phyloP scores from a whole-genome alignment of 2,113 vertebrate species.

The Aptenodytes patagonicus region DNA sequence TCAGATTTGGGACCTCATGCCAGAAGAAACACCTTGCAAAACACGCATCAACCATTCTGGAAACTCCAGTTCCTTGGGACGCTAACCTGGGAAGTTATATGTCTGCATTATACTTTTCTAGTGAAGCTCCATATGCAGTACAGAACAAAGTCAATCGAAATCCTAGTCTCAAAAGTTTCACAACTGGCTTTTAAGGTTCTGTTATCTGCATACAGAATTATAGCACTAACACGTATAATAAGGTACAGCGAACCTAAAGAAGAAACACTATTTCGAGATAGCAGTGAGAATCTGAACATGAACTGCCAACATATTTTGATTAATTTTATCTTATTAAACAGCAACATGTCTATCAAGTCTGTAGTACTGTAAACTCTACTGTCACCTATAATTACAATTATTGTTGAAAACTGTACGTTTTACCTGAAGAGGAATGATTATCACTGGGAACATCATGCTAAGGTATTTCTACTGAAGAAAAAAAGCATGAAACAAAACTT shows the following conservation, averaged over 20 bases:
- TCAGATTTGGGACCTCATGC: background rate
- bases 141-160: background rate
- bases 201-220: background rate
- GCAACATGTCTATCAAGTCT: background rate
- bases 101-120: background rate
- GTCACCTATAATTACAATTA: background rate
- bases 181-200: background rate
- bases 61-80: background rate
- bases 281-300: background rate
- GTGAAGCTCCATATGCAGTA: background rate
- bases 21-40: background rate
- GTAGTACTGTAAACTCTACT: background rate
- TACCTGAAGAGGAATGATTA: background rate
- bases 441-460: background rate
- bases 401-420: background rate
- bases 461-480: background rate
- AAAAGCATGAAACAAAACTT: background rate
- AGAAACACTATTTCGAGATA: background rate
- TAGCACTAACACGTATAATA: background rate
- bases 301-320: background rate
- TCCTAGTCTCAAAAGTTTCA: background rate
- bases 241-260: background rate
- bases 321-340: background rate
- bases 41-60: background rate
- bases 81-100: background rate